Evolutionary conservation across 2,888 invertebrate genomes (phyloP).

Genomic region (Polydrusus cervinus): DNA sequence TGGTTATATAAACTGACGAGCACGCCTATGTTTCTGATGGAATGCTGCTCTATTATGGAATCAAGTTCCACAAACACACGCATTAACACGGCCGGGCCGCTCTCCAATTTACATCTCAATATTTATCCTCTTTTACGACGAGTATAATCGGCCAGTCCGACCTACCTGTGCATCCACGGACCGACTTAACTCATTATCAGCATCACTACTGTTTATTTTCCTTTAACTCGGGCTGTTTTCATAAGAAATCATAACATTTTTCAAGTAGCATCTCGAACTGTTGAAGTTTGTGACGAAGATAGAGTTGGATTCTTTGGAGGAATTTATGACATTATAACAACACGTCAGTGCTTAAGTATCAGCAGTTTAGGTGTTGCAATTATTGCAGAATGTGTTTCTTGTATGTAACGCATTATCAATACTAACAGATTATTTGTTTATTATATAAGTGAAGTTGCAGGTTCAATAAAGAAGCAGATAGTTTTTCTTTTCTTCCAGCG

Average conservation of each 20-base stretch:
- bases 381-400: too few species aligned
- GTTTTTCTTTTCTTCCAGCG: too few species aligned
- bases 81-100: conserved; percentile 69
- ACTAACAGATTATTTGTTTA: too few species aligned
- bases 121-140: conserved; percentile 67
- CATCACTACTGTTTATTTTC: conserved; percentile 51
- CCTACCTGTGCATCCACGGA: conserved; percentile 33
- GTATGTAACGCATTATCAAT: too few species aligned
- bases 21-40: conserved; percentile 58
- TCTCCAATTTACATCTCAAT: conserved; percentile 71
- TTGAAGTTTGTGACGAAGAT: conserved; percentile 2
- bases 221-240: conserved; percentile 36
- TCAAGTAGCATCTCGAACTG: conserved; percentile 23
- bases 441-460: too few species aligned
- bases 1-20: not conserved
- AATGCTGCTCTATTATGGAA: conserved; percentile 72
- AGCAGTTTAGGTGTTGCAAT: too few species aligned
- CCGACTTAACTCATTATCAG: conserved; percentile 56
- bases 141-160: conserved; percentile 42
- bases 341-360: too few species aligned
- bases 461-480: too few species aligned
- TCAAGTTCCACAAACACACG: conserved; percentile 71
- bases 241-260: conserved; percentile 28
- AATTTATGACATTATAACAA: not conserved
- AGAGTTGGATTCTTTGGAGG: not conserved